Conservation (phyloP, 2,888 invertebrate species). For the Drosophila vallismaia region DNA sequence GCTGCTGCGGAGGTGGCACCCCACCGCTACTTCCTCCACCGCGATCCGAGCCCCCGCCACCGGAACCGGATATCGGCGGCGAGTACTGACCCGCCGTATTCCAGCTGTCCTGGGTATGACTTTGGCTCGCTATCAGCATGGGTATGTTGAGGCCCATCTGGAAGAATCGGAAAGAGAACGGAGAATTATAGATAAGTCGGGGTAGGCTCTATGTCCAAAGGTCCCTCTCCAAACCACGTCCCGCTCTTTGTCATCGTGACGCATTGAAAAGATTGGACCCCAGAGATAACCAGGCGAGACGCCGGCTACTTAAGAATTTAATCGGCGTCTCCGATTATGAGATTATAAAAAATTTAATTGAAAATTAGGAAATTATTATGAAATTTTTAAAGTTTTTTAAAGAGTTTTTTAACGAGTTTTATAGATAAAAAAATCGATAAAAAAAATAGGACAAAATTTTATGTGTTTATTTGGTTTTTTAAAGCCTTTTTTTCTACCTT, state of each 20-base stretch:
- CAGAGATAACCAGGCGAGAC: slow-evolving; percentile 16
- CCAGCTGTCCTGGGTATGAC: slow-evolving; percentile 80
- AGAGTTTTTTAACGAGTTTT: no score
- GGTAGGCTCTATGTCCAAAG: slow-evolving; percentile 13
- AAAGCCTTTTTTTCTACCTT: no score
- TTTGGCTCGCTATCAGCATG: slow-evolving; percentile 78
- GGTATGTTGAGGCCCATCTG: slow-evolving; percentile 82
- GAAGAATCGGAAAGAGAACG: slow-evolving; percentile 36
- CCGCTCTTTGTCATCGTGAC: slow-evolving; percentile 54
- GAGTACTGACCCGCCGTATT: slow-evolving; percentile 80
- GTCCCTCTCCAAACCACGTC: neutral
- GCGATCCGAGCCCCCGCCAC: slow-evolving; percentile 38
- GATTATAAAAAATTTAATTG: slow-evolving; percentile 1
- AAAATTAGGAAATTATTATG: no score
- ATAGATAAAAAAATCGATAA: no score
- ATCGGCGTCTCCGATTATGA: neutral
- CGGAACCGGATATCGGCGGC: slow-evolving; percentile 72
- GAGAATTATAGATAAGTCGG: slow-evolving; percentile 15
- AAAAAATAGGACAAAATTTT: no score
- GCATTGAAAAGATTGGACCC: slow-evolving; percentile 35
- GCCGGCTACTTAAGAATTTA: slow-evolving; percentile 13
- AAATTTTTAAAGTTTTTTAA: no score
- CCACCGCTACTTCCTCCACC: slow-evolving; percentile 29
- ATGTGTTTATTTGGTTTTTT: no score
- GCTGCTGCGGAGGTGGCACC: slow-evolving; percentile 51